Conservation (phyloP, 2,113 vertebrate species). For the Spizaetus ornatus region DNA sequence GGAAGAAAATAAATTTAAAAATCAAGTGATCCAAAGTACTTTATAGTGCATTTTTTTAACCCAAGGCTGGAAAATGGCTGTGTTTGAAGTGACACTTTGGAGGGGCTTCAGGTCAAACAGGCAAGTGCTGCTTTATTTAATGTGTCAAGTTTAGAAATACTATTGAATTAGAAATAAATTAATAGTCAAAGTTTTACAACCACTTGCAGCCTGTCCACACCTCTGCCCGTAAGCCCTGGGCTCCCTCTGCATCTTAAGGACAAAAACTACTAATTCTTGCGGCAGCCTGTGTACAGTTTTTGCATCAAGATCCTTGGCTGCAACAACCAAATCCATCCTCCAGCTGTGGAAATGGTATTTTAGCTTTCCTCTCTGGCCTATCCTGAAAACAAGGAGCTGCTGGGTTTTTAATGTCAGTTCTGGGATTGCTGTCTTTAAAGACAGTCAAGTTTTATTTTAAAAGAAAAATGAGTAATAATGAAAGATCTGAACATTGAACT, state of each 20-base stretch:
- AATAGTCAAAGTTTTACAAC: background rate
- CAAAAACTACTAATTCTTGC: background rate
- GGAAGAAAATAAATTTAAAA: background rate
- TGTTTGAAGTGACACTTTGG: background rate
- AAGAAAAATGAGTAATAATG: background rate
- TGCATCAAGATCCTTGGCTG: background rate
- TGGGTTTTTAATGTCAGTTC: background rate
- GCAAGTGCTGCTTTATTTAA: background rate
- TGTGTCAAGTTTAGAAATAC: background rate
- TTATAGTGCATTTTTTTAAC: background rate
- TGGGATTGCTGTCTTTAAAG: background rate
- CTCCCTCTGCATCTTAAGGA: background rate
- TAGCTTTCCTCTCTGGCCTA: background rate
- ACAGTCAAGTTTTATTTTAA: background rate
- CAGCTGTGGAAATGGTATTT: background rate
- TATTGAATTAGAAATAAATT: background rate
- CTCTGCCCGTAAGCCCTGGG: background rate
- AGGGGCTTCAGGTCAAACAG: background rate
- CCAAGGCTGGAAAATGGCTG: background rate
- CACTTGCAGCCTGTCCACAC: background rate
- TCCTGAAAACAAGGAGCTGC: background rate
- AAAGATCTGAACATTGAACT: background rate
- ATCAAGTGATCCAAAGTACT: background rate
- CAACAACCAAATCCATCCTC: background rate
- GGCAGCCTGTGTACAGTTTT: background rate